A percentile compares a stretch with the other conserved stretches of the same genome.
These are phyloP conservation scores for Limnephilus auricula DNA, from an alignment of 2,888 invertebrate genomes.

Conservation along the genomic window DNA sequence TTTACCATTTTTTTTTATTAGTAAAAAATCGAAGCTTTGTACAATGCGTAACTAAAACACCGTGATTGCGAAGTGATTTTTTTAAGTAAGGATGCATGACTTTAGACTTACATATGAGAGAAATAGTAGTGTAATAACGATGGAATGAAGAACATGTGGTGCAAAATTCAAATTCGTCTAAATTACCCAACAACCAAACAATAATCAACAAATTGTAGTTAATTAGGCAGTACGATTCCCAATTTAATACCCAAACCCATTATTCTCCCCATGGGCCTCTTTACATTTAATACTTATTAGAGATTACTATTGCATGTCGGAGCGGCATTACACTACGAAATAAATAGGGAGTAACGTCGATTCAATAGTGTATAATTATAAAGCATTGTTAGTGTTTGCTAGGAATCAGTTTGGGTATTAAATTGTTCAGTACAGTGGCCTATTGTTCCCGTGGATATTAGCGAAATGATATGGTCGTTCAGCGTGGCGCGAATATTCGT, in stretches of 20 bases:
- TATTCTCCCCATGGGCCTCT: slow-evolving; percentile 17
- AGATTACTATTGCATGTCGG: slow-evolving; percentile 47
- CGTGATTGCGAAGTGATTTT: no score
- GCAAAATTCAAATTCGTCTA: background rate
- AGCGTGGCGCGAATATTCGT: slow-evolving; percentile 6
- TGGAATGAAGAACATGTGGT: background rate
- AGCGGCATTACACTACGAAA: slow-evolving; percentile 21
- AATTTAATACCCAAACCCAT: background rate
- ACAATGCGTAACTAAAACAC: no score
- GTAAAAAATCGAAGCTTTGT: no score
- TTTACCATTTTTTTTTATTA: no score
- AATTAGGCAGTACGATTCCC: background rate
- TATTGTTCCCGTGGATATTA: slow-evolving; percentile 32
- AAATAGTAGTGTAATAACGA: background rate
- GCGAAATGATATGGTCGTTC: slow-evolving; percentile 26
- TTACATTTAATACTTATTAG: slow-evolving; percentile 44
- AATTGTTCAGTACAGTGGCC: slow-evolving; percentile 33
- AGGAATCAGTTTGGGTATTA: slow-evolving; percentile 41
- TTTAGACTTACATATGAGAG: no score
- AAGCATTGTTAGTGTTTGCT: slow-evolving; percentile 37
- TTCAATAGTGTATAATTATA: slow-evolving; percentile 50
- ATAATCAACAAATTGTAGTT: slow-evolving; percentile 21
- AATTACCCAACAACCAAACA: background rate
- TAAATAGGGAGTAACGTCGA: slow-evolving; percentile 44
- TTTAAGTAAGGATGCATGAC: no score